Evolutionary conservation across 35 echinoderm and acorn worm species (phyloP), one percentile per base, ranked within the genome.

Genomic region (Ptychodera flava): DNA sequence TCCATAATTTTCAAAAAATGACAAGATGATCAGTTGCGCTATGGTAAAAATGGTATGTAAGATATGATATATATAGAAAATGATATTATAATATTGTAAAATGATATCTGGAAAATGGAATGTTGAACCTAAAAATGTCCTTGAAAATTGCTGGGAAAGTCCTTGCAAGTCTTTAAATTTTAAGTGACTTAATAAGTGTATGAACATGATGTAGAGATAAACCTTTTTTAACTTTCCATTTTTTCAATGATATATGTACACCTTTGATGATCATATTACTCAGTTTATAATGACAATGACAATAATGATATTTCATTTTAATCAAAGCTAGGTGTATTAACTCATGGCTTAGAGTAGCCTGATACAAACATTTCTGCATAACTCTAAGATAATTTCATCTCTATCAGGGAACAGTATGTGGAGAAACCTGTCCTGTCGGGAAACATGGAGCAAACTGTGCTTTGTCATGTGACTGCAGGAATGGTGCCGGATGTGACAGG

Each of bases 391-490:
- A 22, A 12, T 64, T 64, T 22, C 22, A 64, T 87, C 77, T 10
- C 29, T 83, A 36, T n/a, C 36, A 97, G 95, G 95, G 95, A 35
- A 88, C 82, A 0, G 93, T 98, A 1, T 98, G 95, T 82, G 89
- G 89, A 27, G 76, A 91, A 34, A 78, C 84, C 0, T 94, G 92
- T 77, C 84, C 10, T 0, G 16, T 16, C 36, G 87, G 88, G 16
- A 38, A 78, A 15, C 94, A 88, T 83, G 95, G 95, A 32, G n/a
- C 81, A 16, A 79, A 90, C 83, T 98, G 95, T 82, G 34, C 80
- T 15, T 0, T 77, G 15, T 30, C 36, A 0, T 94, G 95, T 45
- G 80, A 90, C 35, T 98, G 95, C 81, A 90, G 88, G 38, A 98
- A 98, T 77, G 83, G 81, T 35, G 95, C 89, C 0, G 30, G 33